Evolutionary conservation across 2,797 vertebrate genomes (phyloP), one percentile per base, ranked within the genome.

Genomic region (Mus caroli): DNA sequence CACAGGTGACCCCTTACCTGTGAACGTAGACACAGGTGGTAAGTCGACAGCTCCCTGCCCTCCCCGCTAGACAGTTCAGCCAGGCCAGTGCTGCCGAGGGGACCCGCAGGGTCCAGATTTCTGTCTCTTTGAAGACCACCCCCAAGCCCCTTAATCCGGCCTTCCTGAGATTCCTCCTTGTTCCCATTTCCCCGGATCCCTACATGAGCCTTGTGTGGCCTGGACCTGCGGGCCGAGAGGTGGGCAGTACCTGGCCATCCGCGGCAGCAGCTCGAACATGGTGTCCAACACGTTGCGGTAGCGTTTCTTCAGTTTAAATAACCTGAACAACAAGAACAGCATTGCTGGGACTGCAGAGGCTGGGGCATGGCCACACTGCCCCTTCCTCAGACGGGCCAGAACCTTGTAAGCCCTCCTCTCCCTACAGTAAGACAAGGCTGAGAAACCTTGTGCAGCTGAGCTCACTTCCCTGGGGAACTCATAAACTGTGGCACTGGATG

Each of bases 211-310:
- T n/a, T 24, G 0, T 0, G 1, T 2, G 0, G 6, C 90, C 94
- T 37, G 75, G 76, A 67, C 79, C 83, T 90, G 64, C 4, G 19
- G 82, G 67, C 90, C 0, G 0, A 6, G 92, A 46, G 78, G 58
- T 6, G 46, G 90, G 85, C 54, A 2, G 58, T 98, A 99, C 99
- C 99, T 99, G 97, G 99, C 99, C 99, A 99, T 99, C 64, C 99
- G 98, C 3, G 99, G 99, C 86, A 99, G 99, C 95, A 99, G 98
- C 98, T 99, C 99, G 90, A 99, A 99, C 99, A 99, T 99, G 89
- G 99, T 99, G 98, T 99, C 99, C 98, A 99, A 97, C 90, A 99
- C 99, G 0, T 99, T 99, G 77, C 99, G 99, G 98, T 99, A 99
- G 78, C 99, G 98, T 97, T 99, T 99, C 98, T 99, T 99, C 97